Base-by-base conservation (phyloP, 2,888 invertebrate genomes). In the Drosophila vallismaia region DNA sequence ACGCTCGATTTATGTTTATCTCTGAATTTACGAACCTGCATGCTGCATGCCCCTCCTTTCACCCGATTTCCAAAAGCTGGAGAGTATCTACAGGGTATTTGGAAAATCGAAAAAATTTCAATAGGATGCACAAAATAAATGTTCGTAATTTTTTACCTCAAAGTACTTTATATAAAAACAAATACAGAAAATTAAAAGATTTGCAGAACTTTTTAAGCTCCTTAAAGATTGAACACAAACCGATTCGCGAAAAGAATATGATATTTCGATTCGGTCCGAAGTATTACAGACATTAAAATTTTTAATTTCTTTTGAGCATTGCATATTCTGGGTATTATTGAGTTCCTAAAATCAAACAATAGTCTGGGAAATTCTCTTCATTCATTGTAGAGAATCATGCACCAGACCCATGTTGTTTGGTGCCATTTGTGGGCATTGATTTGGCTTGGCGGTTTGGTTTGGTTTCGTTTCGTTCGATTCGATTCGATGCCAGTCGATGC, bases 1-100 rank as follows among this genome's bases (percentile, higher is more conserved):
- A 77, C 84, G 68, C 64, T 74, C 85, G 74, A 88, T 88, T 88
- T 84, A 84, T 84, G 81, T 84, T 83, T 80, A 84, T 88, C 78
- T 84, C 80, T 63, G 74, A 80, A 86, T 86, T 80, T 86, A 73
- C 72, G 75, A 74, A 71, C 74, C 79, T 57, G 58, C 71, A 71
- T 60, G 56, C 58, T 53, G 55, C 40, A 14, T 10, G 38, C 40
- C 40, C 40, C 40, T 7, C 14, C 3, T 19, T 19, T 19, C 2
- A 19, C 2, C 40, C 40, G 19, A 19, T 19, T 42, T 14, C 19
- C 40, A 19, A 44, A 44, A 24, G 24, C 44, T 10, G 14, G 8
- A 24, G 10, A n/a, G 28, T 28, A 28, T 6, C 28, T 19, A 19
- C 40, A 19, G 40, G 12, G 40, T 9, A 42, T 1, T 9, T 2